Evolutionary conservation across 2,113 vertebrate genomes (phyloP).

Genomic region (Lepus europaeus): DNA sequence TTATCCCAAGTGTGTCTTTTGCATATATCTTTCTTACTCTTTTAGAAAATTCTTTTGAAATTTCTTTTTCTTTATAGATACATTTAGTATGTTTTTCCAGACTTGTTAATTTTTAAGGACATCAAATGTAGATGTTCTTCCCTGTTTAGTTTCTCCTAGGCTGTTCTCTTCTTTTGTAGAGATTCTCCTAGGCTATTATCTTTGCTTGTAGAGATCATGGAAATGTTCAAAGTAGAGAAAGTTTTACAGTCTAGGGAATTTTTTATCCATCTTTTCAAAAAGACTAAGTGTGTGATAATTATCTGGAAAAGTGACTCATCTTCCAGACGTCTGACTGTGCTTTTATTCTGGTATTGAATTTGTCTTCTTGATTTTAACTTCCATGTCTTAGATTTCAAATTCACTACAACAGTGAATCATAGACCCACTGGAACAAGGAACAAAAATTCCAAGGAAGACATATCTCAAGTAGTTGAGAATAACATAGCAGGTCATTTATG

Average conservation of each 20-base stretch:
- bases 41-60: neutral
- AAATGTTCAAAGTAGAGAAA: constrained; percentile 63
- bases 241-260: neutral
- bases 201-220: constrained; percentile 47
- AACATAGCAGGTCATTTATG: neutral
- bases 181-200: constrained; percentile 26
- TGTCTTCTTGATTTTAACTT: constrained; percentile 19
- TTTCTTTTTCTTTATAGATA: neutral
- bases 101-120: constrained; percentile 80
- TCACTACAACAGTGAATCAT: neutral
- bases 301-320: constrained; percentile 37
- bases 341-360: neutral
- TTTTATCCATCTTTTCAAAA: constrained; percentile 15
- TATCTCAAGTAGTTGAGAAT: neutral
- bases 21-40: neutral
- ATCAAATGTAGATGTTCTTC: constrained; percentile 52
- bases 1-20: neutral
- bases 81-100: neutral
- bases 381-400: constrained; percentile 53
- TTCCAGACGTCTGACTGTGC: constrained; percentile 35
- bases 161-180: constrained; percentile 15
- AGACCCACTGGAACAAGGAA: neutral
- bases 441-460: neutral
- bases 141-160: constrained; percentile 53
- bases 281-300: constrained; percentile 17